These are phyloP conservation scores for Dicranocentrus wangi DNA, from an alignment of 2,888 invertebrate species.

Conservation along the genomic window DNA sequence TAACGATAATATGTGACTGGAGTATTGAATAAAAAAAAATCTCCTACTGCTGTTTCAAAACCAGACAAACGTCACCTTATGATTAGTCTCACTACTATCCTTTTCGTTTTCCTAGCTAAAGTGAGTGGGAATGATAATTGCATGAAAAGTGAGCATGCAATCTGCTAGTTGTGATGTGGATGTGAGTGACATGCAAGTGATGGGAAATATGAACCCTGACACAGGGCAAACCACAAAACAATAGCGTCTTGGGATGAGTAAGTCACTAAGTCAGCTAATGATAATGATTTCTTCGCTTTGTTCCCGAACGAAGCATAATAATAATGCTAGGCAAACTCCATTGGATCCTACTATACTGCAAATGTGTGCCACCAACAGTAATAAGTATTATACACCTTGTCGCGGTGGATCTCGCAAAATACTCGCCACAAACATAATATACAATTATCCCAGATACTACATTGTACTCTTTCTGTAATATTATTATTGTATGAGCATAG, in stretches of 20 bases:
- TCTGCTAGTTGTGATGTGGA: no score
- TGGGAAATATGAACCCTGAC: slow-evolving; percentile 44
- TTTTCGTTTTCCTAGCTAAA: neutral
- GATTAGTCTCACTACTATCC: no score
- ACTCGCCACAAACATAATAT: no score
- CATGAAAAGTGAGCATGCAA: slow-evolving; percentile 32
- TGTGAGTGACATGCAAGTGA: slow-evolving; percentile 46
- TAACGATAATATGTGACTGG: slow-evolving; percentile 30
- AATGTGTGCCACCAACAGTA: no score
- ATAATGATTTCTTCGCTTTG: slow-evolving; percentile 15
- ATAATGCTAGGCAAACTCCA: no score
- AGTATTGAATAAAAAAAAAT: slow-evolving; percentile 34
- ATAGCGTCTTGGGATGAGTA: slow-evolving; percentile 25
- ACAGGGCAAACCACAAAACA: slow-evolving; percentile 10
- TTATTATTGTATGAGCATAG: neutral
- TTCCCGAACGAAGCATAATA: slow-evolving; percentile 26
- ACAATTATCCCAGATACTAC: neutral
- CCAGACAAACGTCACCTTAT: slow-evolving; percentile 1
- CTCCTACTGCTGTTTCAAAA: slow-evolving; percentile 32
- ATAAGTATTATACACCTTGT: no score
- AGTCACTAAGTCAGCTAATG: slow-evolving; percentile 32
- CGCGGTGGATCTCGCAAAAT: no score
- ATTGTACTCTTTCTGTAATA: neutral
- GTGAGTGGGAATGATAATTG: neutral
- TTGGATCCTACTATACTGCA: no score